Base-by-base conservation (phyloP, 1,140 invertebrate genomes). In the Drosophila paulistorum region DNA sequence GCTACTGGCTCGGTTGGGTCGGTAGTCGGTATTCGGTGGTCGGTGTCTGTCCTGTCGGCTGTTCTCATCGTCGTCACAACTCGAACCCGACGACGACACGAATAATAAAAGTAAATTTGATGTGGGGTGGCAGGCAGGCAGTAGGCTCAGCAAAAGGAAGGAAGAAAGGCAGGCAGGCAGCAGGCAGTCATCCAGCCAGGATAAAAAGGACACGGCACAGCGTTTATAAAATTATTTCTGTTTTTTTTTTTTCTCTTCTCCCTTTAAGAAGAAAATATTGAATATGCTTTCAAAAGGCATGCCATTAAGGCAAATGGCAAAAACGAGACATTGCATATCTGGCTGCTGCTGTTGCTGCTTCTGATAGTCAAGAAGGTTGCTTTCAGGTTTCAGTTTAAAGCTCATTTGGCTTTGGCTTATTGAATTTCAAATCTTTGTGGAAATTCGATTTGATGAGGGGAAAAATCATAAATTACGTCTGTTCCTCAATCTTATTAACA, bases 221-320 rank as follows among this genome's bases (percentile, higher is more conserved):
- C 66, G 66, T 72, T 82, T 89, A 87, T 87, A 63, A 89, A 84
- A 84, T 81, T 89, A 81, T 84, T 89, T 81, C 30, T 77, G 65
- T 71, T 23, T 17, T 17, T 37, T 42, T 26, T 20, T 51, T 20
- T 20, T 17, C 17, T 9, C 7, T 17, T 48, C 20, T 51, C 17
- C 9, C 60, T 45, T 39, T 69, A 60, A 58, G 26, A 68, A 30
- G 30, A 51, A 81, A 70, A 78, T 80, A 79, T 80, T 70, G 78
- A 85, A 77, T 65, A 73, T 60, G 65, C 71, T 60, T 75, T 72
- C 80, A 41, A 74, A 59, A 68, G 66, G 57, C 57, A 61, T 54
- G 2, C 10, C 57, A 68, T 77, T 74, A 79, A 77, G 69, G 57
- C 30, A 23, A 42, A n/a, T 20, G 5, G 14, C 13, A 10, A 5